Evolutionary conservation across 1,140 invertebrate genomes (phyloP).

Genomic region (Nephotettix cincticeps): DNA sequence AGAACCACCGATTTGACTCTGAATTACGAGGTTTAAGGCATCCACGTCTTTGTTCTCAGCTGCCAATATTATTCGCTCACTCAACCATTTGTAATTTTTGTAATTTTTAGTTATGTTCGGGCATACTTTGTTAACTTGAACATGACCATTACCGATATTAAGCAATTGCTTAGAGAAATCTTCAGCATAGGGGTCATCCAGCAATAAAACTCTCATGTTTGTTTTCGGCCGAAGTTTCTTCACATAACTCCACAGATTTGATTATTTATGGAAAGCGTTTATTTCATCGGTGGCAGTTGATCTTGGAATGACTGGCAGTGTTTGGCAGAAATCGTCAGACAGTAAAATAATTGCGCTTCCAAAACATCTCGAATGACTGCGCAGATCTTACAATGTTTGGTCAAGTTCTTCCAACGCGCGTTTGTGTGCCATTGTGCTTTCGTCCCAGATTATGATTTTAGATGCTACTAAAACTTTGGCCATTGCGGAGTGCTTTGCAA

Average conservation of each 20-base stretch:
- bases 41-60: slow-evolving; percentile 30
- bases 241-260: slow-evolving; percentile 47
- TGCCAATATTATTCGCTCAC: slow-evolving; percentile 44
- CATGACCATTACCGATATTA: slow-evolving; percentile 29
- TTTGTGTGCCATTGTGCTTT: slow-evolving; percentile 41
- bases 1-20: too few relatives aligned
- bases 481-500: slow-evolving; percentile 38
- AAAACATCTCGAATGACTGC: background rate
- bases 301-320: slow-evolving; percentile 48
- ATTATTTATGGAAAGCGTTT: slow-evolving; percentile 45
- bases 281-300: slow-evolving; percentile 42
- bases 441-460: slow-evolving; percentile 46
- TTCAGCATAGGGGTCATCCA: slow-evolving; percentile 34
- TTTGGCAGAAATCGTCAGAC: slow-evolving; percentile 45
- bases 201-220: too few relatives aligned
- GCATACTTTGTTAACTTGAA: slow-evolving; percentile 40
- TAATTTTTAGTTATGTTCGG: slow-evolving; percentile 42
- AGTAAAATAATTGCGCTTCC: slow-evolving; percentile 31
- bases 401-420: slow-evolving; percentile 43
- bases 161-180: slow-evolving; percentile 41
- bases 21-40: too few relatives aligned
- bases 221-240: slow-evolving; percentile 38
- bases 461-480: slow-evolving; percentile 39
- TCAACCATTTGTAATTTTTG: slow-evolving; percentile 42
- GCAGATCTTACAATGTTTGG: slow-evolving; percentile 39